Conservation (phyloP, 2,888 invertebrate genomes). For the Tigriopus californicus region DNA sequence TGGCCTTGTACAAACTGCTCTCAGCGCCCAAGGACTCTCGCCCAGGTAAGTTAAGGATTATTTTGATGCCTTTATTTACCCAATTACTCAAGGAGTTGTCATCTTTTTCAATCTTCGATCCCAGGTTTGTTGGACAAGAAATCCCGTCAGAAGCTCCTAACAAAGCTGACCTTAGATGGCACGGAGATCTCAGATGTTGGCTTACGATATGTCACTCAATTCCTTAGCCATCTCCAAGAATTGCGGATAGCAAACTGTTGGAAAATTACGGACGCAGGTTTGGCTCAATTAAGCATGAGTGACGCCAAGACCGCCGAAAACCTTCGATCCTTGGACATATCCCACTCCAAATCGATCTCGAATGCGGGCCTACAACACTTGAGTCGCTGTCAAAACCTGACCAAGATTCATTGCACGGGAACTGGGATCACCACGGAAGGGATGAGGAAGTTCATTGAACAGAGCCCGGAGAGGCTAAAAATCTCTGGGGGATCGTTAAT, state of each 20-base stretch:
- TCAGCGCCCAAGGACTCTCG: slow-evolving; percentile 69
- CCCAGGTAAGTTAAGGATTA: slow-evolving; percentile 31
- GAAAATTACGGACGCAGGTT: slow-evolving; percentile 70
- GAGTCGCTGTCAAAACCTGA: slow-evolving; percentile 2
- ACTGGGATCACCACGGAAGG: slow-evolving; percentile 5
- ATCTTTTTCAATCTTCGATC: too few species aligned
- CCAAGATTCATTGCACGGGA: not conserved
- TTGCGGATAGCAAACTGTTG: slow-evolving; percentile 70
- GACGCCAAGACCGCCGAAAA: slow-evolving; percentile 42
- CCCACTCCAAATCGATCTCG: slow-evolving; percentile 60
- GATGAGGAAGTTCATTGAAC: slow-evolving; percentile 7
- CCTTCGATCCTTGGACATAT: slow-evolving; percentile 53
- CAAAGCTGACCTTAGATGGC: slow-evolving; percentile 55
- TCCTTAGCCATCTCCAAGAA: slow-evolving; percentile 37
- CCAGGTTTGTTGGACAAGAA: slow-evolving; percentile 48
- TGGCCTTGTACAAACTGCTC: slow-evolving; percentile 59
- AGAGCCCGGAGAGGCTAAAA: not conserved
- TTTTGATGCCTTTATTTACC: not conserved
- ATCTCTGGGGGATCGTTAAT: not conserved
- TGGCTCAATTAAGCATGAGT: slow-evolving; percentile 61
- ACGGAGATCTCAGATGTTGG: slow-evolving; percentile 80
- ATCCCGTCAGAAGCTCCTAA: slow-evolving; percentile 54
- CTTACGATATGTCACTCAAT: slow-evolving; percentile 32
- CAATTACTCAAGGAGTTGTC: not conserved
- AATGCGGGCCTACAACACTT: slow-evolving; percentile 30